Evolutionary conservation across 2,888 invertebrate species (phyloP).

Genomic region (Blastobasis lacticolella): DNA sequence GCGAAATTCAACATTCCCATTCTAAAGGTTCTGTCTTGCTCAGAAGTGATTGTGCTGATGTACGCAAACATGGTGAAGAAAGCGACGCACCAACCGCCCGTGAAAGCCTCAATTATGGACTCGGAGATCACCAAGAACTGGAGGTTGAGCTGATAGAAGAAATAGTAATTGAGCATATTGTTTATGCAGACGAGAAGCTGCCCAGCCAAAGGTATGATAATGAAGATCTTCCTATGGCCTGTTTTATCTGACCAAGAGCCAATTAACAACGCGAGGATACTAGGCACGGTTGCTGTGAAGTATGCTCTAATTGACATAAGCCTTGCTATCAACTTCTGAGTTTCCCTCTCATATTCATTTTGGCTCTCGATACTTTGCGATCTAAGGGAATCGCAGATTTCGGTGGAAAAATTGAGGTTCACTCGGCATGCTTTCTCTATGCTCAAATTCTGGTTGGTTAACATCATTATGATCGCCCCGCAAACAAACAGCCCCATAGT

Average conservation of each 20-base stretch:
- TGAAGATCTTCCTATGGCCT: constrained; percentile 81
- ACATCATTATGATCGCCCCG: constrained; percentile 61
- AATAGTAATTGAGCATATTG: constrained; percentile 83
- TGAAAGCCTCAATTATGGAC: constrained; percentile 82
- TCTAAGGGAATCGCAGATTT: constrained; percentile 82
- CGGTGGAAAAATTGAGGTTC: constrained; percentile 79
- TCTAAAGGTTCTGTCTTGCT: constrained; percentile 84
- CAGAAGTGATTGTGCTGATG: constrained; percentile 85
- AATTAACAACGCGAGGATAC: constrained; percentile 82
- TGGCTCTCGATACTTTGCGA: constrained; percentile 74
- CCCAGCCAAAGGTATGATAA: constrained; percentile 81
- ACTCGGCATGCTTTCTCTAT: constrained; percentile 90
- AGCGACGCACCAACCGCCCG: constrained; percentile 88
- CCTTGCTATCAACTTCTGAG: constrained; percentile 80
- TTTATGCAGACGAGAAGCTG: constrained; percentile 81
- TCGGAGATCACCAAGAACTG: constrained; percentile 83
- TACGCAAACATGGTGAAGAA: constrained; percentile 88
- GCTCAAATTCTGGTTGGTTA: constrained; percentile 86
- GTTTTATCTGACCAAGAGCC: constrained; percentile 83
- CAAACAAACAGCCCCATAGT: constrained; percentile 38
- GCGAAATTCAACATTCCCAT: constrained; percentile 90
- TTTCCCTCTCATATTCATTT: constrained; percentile 69
- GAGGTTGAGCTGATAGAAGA: constrained; percentile 81
- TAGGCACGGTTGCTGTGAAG: constrained; percentile 84
- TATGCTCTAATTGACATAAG: constrained; percentile 87